These are phyloP conservation scores for Eupelmus urozonus DNA, from an alignment of 2,888 invertebrate genomes.

Conservation along the genomic window DNA sequence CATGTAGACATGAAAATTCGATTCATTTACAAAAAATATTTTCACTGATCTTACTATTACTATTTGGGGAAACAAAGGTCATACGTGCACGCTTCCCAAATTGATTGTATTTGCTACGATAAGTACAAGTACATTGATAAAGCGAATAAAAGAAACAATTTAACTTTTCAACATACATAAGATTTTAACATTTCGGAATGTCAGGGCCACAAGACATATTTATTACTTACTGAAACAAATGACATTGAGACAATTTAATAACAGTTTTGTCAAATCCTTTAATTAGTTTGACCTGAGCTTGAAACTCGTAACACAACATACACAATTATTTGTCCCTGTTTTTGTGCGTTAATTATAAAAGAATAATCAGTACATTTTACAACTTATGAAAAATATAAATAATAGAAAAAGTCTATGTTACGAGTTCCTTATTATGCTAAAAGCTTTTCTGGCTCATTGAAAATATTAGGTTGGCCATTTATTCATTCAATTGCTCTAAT, in stretches of 20 bases:
- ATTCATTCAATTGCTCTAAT: constrained; percentile 28
- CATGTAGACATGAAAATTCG: constrained; percentile 25
- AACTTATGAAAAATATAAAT: constrained; percentile 15
- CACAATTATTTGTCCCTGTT: background rate
- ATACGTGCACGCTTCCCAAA: constrained; percentile 32
- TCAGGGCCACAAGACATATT: constrained; percentile 20
- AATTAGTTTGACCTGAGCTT: constrained; percentile 35
- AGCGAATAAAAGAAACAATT: constrained; percentile 28
- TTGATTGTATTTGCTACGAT: constrained; percentile 42
- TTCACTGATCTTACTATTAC: constrained; percentile 5
- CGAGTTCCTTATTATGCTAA: constrained; percentile 34
- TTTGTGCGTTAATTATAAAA: constrained; percentile 44
- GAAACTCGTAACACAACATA: constrained; percentile 30
- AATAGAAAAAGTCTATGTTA: constrained; percentile 12
- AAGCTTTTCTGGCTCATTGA: constrained; percentile 16
- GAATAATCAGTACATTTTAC: background rate
- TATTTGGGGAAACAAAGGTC: constrained; percentile 43
- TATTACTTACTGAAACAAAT: constrained; percentile 25
- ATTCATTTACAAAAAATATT: constrained; percentile 53
- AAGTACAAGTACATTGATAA: constrained; percentile 49
- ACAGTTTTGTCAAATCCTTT: constrained; percentile 44
- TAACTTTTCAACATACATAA: constrained; percentile 36
- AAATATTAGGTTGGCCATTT: constrained; percentile 32
- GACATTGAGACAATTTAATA: constrained; percentile 28
- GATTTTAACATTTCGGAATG: constrained; percentile 37